A percentile compares a stretch with the other conserved stretches of the same genome.
These are phyloP conservation scores for Cathartes aura DNA, from an alignment of 2,113 vertebrate species.

Conservation along the genomic window DNA sequence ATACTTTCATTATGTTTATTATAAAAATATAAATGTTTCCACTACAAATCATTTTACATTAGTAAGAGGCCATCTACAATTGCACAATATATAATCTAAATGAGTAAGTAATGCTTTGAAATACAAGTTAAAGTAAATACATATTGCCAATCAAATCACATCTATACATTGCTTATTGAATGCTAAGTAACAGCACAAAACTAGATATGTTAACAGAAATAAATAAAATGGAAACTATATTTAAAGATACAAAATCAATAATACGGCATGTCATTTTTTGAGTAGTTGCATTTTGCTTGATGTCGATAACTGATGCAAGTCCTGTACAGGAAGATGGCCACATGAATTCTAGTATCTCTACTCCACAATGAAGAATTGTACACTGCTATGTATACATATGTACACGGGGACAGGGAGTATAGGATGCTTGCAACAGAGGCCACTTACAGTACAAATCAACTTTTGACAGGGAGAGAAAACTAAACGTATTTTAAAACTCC, in stretches of 20 bases:
- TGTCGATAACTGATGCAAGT: constrained; percentile 45
- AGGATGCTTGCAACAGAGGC: constrained; percentile 79
- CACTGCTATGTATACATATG: constrained; percentile 92
- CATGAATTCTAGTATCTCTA: constrained; percentile 86
- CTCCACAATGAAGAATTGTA: constrained; percentile 85
- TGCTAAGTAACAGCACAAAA: constrained; percentile 80
- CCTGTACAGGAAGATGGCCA: constrained; percentile 92
- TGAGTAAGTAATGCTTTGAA: constrained; percentile 76
- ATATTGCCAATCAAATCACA: constrained; percentile 83
- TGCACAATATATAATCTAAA: constrained; percentile 86
- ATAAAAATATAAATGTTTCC: constrained; percentile 99
- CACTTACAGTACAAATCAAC: constrained; percentile 73
- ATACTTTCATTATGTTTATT: constrained; percentile 99
- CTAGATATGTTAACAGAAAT: constrained; percentile 89
- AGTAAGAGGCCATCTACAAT: constrained; percentile 98
- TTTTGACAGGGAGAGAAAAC: constrained; percentile 54
- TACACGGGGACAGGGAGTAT: constrained; percentile 83
- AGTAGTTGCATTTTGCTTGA: constrained; percentile 49
- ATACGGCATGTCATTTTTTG: constrained; percentile 58
- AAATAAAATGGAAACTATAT: constrained; percentile 91
- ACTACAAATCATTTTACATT: constrained; percentile 99
- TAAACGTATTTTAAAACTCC: background rate
- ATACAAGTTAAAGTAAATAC: constrained; percentile 84
- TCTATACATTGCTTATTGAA: constrained; percentile 88
- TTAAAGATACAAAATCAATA: constrained; percentile 76